phyloP scores from a whole-genome alignment of 2,888 invertebrate species.

The Agonopterix subpropinquella region DNA sequence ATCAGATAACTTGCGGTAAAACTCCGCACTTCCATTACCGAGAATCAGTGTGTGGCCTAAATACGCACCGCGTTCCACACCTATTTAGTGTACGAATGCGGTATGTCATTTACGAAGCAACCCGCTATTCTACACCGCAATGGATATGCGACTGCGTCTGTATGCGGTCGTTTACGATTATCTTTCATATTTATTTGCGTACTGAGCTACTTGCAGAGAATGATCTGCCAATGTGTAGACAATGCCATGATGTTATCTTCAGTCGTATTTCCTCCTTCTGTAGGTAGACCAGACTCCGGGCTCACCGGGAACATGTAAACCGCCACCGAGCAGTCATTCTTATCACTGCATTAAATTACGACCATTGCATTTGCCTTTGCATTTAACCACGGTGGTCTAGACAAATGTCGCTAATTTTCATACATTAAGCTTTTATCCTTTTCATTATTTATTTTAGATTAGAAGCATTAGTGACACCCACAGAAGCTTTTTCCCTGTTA shows the following conservation, averaged over 20 bases:
- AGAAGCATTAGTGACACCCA: constrained; percentile 13
- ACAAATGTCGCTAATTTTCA: constrained; percentile 25
- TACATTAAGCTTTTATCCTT: constrained; percentile 20
- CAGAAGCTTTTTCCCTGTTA: constrained; percentile 5
- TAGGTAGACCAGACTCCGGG: constrained; percentile 12
- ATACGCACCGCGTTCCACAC: constrained; percentile 42
- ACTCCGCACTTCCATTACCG: constrained; percentile 50
- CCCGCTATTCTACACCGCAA: constrained; percentile 61
- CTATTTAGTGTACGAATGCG: constrained; percentile 54
- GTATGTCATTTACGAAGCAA: constrained; percentile 55
- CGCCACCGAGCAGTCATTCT: constrained; percentile 31
- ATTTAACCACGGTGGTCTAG: constrained; percentile 26
- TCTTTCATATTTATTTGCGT: constrained; percentile 49
- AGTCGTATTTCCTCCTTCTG: constrained; percentile 27
- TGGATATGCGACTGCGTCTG: constrained; percentile 34
- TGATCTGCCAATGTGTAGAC: constrained; percentile 23
- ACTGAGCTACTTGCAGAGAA: constrained; percentile 34
- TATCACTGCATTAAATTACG: constrained; percentile 43
- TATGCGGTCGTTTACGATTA: constrained; percentile 41
- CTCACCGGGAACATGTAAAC: constrained; percentile 31
- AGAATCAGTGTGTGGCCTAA: constrained; percentile 64
- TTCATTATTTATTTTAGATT: constrained; percentile 21
- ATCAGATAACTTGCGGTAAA: constrained; percentile 63
- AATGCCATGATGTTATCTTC: constrained; percentile 36
- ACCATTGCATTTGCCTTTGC: constrained; percentile 27